Evolutionary conservation across 2,797 vertebrate species (phyloP).

Genomic region (Octomys mimax): DNA sequence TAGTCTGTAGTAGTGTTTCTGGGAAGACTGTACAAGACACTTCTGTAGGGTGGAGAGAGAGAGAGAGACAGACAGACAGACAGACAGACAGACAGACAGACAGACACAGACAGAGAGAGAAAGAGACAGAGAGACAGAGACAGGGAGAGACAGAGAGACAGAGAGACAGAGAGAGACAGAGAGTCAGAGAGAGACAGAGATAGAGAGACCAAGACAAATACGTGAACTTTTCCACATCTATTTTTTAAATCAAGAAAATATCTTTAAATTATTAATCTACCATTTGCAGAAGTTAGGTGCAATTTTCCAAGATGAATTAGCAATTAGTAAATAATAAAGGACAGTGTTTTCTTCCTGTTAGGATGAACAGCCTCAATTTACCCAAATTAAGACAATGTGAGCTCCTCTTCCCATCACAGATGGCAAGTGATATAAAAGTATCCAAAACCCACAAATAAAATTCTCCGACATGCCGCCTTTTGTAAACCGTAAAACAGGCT

Average conservation of each 20-base stretch:
- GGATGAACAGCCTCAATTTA: background rate
- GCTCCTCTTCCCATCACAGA: background rate
- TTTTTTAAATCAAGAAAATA: background rate
- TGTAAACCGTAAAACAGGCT: rapidly evolving
- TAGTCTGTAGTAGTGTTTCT: background rate
- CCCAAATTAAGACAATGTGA: background rate
- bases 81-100: background rate
- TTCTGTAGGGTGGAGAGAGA: background rate
- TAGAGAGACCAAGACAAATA: background rate
- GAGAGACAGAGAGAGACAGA: background rate
- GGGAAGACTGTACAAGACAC: background rate
- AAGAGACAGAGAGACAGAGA: background rate
- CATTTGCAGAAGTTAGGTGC: background rate
- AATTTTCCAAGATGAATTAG: background rate
- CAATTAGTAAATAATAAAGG: background rate
- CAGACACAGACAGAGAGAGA: background rate
- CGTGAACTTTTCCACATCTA: background rate
- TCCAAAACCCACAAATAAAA: background rate
- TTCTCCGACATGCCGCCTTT: background rate
- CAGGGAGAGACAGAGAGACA: too few species aligned
- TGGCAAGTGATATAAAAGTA: background rate
- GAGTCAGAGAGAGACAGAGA: background rate
- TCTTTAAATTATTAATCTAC: background rate
- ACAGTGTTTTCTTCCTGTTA: background rate
- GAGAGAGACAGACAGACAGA: background rate